phyloP scores from a whole-genome alignment of 2,797 vertebrate species.

The Mycteria americana region DNA sequence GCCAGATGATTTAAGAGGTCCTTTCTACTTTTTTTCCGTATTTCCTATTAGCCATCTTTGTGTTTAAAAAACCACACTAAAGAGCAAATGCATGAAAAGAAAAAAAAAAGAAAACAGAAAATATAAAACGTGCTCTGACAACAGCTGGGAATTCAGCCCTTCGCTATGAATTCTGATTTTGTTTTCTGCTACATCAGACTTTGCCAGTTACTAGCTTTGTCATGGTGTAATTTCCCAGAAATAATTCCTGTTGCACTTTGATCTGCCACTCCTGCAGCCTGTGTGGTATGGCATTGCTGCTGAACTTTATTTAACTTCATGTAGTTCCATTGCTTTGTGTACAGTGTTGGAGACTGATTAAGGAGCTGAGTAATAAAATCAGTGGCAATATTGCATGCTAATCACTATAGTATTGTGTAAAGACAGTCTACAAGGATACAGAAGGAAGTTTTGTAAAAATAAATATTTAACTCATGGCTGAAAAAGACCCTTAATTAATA shows the following conservation, averaged over 20 bases:
- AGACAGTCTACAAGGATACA: not conserved
- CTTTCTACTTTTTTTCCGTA: not conserved
- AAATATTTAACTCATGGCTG: not conserved
- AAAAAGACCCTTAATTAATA: not conserved
- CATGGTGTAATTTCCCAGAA: slow-evolving; percentile 39
- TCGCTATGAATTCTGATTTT: not conserved
- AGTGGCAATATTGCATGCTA: not conserved
- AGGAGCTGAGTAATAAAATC: not conserved
- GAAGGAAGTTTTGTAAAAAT: not conserved
- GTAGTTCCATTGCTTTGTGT: not conserved
- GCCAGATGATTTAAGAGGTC: not conserved
- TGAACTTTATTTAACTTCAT: slow-evolving; percentile 25
- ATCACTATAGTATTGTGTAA: not conserved
- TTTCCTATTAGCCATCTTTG: not conserved
- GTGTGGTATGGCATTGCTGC: slow-evolving; percentile 3
- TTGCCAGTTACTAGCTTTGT: slow-evolving; percentile 10
- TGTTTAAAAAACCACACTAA: not conserved
- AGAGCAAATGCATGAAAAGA: not conserved
- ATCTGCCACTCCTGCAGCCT: slow-evolving; percentile 28
- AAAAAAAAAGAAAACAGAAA: not conserved
- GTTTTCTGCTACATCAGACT: slow-evolving; percentile 23
- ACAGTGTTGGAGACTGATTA: not conserved
- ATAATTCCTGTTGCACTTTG: slow-evolving; percentile 41
- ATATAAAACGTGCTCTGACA: not conserved
- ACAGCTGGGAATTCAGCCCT: slow-evolving; percentile 39